Evolutionary conservation across 2,113 vertebrate species (phyloP).

Genomic region (Semicossyphus pulcher): DNA sequence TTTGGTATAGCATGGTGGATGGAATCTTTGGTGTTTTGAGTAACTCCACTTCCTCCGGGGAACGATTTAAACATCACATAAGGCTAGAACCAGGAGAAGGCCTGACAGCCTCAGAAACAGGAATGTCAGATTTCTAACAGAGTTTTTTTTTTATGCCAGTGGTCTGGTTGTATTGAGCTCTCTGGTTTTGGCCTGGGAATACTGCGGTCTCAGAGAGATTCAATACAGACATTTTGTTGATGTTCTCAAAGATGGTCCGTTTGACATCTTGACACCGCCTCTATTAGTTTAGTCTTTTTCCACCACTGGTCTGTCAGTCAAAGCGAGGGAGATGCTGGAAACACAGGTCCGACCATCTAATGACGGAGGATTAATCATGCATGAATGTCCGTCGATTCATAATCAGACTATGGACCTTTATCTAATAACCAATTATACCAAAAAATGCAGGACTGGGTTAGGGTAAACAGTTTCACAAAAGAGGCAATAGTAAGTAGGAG

Average conservation of each 20-base stretch:
- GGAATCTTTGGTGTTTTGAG: constrained; percentile 52
- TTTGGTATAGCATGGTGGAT: constrained; percentile 40
- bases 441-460: constrained; percentile 9
- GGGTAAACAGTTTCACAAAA: background rate
- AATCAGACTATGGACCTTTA: background rate
- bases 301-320: constrained; percentile 66
- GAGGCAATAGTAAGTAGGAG: no score
- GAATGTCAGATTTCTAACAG: constrained; percentile 73
- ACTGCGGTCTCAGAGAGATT: constrained; percentile 58
- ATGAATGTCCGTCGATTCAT: constrained; percentile 40
- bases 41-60: constrained; percentile 76
- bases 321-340: constrained; percentile 20
- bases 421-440: constrained; percentile 23
- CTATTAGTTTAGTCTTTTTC: constrained; percentile 62
- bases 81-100: constrained; percentile 57
- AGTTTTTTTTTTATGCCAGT: constrained; percentile 64
- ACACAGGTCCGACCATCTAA: constrained; percentile 7
- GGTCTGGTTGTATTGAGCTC: constrained; percentile 61
- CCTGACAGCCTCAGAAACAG: constrained; percentile 74
- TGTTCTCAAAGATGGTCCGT: constrained; percentile 61
- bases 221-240: constrained; percentile 75
- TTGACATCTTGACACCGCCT: constrained; percentile 79
- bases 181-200: constrained; percentile 64
- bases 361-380: constrained; percentile 27
- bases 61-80: constrained; percentile 71